Base-by-base conservation (phyloP, 2,113 vertebrate species). In the Hemiprocne comata region DNA sequence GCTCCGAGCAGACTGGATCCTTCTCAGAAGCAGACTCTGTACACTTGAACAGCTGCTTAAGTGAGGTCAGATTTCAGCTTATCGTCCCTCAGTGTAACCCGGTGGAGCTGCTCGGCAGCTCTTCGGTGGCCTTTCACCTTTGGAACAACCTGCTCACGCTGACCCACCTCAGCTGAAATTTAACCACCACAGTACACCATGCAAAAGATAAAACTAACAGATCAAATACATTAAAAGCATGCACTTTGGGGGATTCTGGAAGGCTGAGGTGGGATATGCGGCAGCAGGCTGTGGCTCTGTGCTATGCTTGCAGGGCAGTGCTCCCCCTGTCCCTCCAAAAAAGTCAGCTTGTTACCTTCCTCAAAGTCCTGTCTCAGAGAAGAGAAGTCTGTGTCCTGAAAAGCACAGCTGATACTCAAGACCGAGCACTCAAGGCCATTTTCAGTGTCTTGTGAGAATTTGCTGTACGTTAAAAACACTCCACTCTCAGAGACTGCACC, bases 61-160 rank as follows among this genome's bases (percentile, higher is more conserved):
- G 60, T 0, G 9, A 75, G 38, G 33, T 78, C 65, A 53, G 34
- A 69, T 72, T 82, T 53, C 84, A 94, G 40, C 8, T 87, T 71
- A 67, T 21, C 1, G 0, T 33, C 54, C 65, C 25, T 54, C 8
- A 1, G 21, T 36, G 86, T 77, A 92, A 70, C 33, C 4, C 58
- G 24, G 28, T 2, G 2, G 61, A 89, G 54, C 81, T 62, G 60
- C 42, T 28, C 8, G 2, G 55, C 71, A 70, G 51, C 19, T 89
- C 71, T 38, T 29, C 3, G 2, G 25, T 60, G 85, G 78, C 82
- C 90, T 88, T 94, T 88, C 81, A 91, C 91, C 94, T 96, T 94
- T 83, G 90, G 78, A 97, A 94, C 94, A 87, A 83, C 48, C 46
- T 85, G 48, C 77, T 88, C 67, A n/a, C 1, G 3, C 71, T 50